Conservation (phyloP, 37 sponge, comb jelly and placozoan genomes). For the Cliona cf. orientalis region DNA sequence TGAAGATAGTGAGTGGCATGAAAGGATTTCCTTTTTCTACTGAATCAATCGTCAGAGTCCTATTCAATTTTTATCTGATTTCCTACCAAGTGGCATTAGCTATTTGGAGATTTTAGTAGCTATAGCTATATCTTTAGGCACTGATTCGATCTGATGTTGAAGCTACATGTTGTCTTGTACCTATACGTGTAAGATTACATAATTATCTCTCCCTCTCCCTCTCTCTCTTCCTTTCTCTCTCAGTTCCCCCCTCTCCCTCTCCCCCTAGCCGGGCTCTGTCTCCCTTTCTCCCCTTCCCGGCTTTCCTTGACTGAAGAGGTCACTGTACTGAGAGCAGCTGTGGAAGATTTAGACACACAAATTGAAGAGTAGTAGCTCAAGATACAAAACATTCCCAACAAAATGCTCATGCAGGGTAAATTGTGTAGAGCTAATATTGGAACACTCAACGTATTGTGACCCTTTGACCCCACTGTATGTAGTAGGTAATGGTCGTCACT, state of each 20-base stretch:
- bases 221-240: background rate
- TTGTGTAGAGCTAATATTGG: background rate
- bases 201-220: background rate
- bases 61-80: too few species aligned
- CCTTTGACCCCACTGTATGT: too few species aligned
- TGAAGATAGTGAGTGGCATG: too few species aligned
- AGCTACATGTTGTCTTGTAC: too few species aligned
- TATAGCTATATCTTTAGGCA: too few species aligned
- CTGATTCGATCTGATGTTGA: too few species aligned
- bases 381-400: constrained; percentile 53
- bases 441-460: background rate
- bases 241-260: background rate
- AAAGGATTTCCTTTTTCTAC: too few species aligned
- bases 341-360: constrained; percentile 59
- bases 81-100: too few species aligned
- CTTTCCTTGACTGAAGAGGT: constrained; percentile 22
- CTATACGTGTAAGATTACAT: too few species aligned
- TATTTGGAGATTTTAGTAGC: background rate
- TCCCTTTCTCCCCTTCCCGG: background rate
- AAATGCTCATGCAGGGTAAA: constrained; percentile 51
- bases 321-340: constrained; percentile 4
- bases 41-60: too few species aligned
- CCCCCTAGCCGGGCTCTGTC: too few species aligned
- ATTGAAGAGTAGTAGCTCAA: constrained; percentile 70
- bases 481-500: too few species aligned